phyloP scores from a whole-genome alignment of 2,888 invertebrate species.

The Cantharis rufa region DNA sequence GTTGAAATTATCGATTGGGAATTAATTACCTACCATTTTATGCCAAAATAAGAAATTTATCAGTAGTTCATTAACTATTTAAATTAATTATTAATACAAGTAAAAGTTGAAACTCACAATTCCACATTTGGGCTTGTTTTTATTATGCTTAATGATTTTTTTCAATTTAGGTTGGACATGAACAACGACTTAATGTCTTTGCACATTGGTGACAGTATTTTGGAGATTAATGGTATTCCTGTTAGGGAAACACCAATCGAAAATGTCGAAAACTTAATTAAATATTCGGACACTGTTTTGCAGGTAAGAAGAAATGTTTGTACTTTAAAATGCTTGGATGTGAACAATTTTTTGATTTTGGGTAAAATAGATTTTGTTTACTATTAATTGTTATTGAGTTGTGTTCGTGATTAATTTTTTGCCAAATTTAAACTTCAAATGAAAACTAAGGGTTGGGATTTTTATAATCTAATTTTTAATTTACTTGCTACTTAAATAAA shows the following conservation, averaged over 20 bases:
- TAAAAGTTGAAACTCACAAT: not conserved
- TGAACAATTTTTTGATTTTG: too few relatives aligned
- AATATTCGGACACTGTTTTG: slow-evolving; percentile 72
- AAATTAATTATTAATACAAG: not conserved
- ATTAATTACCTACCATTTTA: not conserved
- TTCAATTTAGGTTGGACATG: slow-evolving; percentile 70
- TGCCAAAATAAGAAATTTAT: not conserved
- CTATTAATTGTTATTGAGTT: too few relatives aligned
- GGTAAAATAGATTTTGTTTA: too few relatives aligned
- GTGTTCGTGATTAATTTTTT: too few relatives aligned
- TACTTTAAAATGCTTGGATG: not conserved
- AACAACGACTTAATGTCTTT: slow-evolving; percentile 81
- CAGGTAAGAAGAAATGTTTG: slow-evolving; percentile 62
- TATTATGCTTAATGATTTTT: too few relatives aligned
- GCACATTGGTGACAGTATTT: slow-evolving; percentile 89
- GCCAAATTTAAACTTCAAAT: too few relatives aligned
- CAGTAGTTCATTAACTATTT: not conserved
- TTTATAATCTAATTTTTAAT: too few relatives aligned
- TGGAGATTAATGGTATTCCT: slow-evolving; percentile 91
- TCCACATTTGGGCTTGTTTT: not conserved
- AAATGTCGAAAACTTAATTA: slow-evolving; percentile 75
- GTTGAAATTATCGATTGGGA: slow-evolving; percentile 31
- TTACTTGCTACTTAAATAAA: too few relatives aligned
- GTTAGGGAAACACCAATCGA: slow-evolving; percentile 79
- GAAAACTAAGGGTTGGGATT: too few relatives aligned